A percentile compares a stretch with the other conserved stretches of the same genome.
Evolutionary conservation across 2,888 invertebrate species (phyloP).

Genomic region (Strigamia crassipes): DNA sequence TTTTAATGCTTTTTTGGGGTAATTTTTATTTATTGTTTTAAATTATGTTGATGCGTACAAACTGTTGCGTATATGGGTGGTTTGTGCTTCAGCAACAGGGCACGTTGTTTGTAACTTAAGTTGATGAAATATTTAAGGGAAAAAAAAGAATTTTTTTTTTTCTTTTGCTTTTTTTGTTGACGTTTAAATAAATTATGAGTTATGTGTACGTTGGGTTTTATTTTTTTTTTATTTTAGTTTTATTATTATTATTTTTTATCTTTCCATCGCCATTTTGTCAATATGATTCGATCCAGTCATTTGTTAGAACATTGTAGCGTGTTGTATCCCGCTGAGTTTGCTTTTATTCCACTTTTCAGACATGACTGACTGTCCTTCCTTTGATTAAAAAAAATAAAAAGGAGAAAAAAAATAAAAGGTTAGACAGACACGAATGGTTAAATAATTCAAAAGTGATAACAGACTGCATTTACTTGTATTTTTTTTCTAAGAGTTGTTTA

Average conservation of each 20-base stretch:
- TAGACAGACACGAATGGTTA: background rate
- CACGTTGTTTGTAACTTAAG: background rate
- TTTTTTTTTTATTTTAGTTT: too few species aligned
- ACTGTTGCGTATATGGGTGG: background rate
- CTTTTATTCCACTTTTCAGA: constrained; percentile 26
- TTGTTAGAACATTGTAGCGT: constrained; percentile 27
- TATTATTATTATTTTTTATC: background rate
- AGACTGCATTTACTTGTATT: background rate
- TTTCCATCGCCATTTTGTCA: constrained; percentile 10
- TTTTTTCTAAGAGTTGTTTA: background rate
- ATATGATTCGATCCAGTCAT: constrained; percentile 27
- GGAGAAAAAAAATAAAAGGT: background rate
- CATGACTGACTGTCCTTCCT: background rate
- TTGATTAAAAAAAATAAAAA: background rate
- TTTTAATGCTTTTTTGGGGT: background rate
- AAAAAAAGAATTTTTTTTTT: too few species aligned
- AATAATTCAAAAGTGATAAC: constrained; percentile 1
- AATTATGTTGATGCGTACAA: background rate
- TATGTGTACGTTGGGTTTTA: constrained; percentile 23
- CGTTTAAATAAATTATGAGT: constrained; percentile 15
- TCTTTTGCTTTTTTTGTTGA: background rate
- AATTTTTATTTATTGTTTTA: background rate
- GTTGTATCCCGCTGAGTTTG: constrained; percentile 17
- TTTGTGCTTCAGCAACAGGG: background rate
- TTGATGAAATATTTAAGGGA: background rate